Evolutionary conservation across 2,113 vertebrate genomes (phyloP).

Genomic region (Ascaphus truei): DNA sequence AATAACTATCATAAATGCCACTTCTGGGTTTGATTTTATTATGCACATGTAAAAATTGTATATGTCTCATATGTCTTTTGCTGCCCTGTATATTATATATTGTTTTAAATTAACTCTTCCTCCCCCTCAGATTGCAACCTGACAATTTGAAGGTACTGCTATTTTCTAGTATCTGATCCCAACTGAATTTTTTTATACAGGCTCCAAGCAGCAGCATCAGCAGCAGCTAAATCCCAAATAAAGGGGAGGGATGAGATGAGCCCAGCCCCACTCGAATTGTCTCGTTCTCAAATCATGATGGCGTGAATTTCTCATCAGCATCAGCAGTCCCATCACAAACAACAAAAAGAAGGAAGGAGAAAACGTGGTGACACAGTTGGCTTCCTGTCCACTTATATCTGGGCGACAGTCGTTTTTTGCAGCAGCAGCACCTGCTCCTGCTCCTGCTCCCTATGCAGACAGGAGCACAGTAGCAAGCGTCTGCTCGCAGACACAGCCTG

Average conservation of each 20-base stretch:
- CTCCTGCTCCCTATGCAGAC: conserved; percentile 1
- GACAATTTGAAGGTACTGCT: too few relatives aligned
- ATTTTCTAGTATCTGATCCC: too few relatives aligned
- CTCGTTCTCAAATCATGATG: background rate
- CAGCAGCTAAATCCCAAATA: background rate
- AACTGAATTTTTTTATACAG: too few relatives aligned
- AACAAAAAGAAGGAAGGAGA: conserved; percentile 13
- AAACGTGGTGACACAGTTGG: background rate
- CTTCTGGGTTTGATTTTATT: too few relatives aligned
- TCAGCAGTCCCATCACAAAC: background rate
- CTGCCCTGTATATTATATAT: too few relatives aligned
- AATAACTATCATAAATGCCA: too few relatives aligned
- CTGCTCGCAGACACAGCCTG: background rate
- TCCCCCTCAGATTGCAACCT: too few relatives aligned
- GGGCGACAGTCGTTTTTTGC: background rate
- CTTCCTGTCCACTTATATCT: background rate
- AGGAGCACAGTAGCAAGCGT: background rate
- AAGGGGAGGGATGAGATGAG: background rate
- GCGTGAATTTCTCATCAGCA: background rate
- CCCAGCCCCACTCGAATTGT: background rate
- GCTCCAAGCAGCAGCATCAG: too few relatives aligned
- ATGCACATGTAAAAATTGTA: too few relatives aligned
- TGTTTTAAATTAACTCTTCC: too few relatives aligned
- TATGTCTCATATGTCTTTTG: too few relatives aligned
- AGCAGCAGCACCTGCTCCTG: background rate